phyloP scores from a whole-genome alignment of 1,140 invertebrate genomes.

The Brachionus asplanchnoidis region DNA sequence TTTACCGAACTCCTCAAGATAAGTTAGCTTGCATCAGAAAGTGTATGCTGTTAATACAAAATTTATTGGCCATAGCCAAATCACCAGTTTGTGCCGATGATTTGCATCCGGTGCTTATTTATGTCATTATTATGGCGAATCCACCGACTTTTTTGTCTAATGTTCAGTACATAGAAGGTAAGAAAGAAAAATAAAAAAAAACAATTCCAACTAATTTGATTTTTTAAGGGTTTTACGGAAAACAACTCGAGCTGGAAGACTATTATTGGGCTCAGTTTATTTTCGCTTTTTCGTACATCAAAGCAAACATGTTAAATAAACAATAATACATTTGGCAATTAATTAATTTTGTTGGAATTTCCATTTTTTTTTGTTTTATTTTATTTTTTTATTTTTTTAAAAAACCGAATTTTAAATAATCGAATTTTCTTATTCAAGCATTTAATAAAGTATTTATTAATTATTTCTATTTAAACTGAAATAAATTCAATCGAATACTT shows the following conservation, averaged over 20 bases:
- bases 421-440: conserved; percentile 7
- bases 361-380: neutral
- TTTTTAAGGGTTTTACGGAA: conserved; percentile 28
- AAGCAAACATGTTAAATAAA: conserved; percentile 40
- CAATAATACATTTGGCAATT: neutral
- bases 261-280: conserved; percentile 97
- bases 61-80: conserved; percentile 75
- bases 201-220: neutral
- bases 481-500: neutral
- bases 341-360: neutral
- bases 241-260: conserved; percentile 33
- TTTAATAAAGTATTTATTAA: conserved; percentile 23
- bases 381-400: neutral
- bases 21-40: conserved; percentile 82
- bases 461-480: neutral
- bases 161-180: conserved; percentile 75
- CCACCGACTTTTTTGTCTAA: conserved; percentile 88
- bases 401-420: conserved; percentile 10
- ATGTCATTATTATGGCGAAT: conserved; percentile 92
- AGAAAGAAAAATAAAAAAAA: neutral
- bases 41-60: conserved; percentile 82
- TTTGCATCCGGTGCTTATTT: conserved; percentile 90
- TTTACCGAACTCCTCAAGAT: conserved; percentile 87
- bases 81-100: conserved; percentile 85
- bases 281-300: conserved; percentile 40